These are phyloP conservation scores for Perccottus glenii DNA, from an alignment of 2,113 vertebrate genomes.

Conservation along the genomic window DNA sequence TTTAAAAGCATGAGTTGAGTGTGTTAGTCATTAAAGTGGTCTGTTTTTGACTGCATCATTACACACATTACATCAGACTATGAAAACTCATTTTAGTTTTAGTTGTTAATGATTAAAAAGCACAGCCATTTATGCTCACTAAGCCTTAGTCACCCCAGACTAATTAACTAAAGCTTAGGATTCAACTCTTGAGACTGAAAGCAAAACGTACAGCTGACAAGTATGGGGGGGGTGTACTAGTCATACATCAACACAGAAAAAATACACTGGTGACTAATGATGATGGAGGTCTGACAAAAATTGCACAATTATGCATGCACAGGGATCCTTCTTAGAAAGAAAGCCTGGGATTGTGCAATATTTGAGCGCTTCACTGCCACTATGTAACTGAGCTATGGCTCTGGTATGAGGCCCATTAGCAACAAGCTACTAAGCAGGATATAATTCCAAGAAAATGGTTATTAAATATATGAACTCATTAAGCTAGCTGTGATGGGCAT, in stretches of 20 bases:
- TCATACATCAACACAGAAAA: slow-evolving; percentile 21
- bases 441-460: background rate
- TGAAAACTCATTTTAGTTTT: slow-evolving; percentile 19
- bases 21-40: background rate
- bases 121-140: slow-evolving; percentile 6
- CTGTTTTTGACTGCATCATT: slow-evolving; percentile 17
- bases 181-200: slow-evolving; percentile 12
- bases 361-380: background rate
- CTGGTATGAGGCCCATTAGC: background rate
- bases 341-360: background rate
- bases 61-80: slow-evolving; percentile 49
- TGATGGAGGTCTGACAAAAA: slow-evolving; percentile 5
- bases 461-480: background rate
- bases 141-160: slow-evolving; percentile 7
- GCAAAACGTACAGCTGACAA: slow-evolving; percentile 19
- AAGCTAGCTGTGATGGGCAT: background rate
- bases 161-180: slow-evolving; percentile 35
- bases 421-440: background rate
- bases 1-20: background rate
- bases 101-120: slow-evolving; percentile 66
- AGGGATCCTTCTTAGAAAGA: background rate
- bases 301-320: background rate
- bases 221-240: background rate
- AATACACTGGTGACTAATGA: slow-evolving; percentile 31
- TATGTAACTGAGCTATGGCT: background rate